Evolutionary conservation across 2,888 invertebrate species (phyloP), one percentile per base, ranked within the genome.

Genomic region (Brachyptera risi): DNA sequence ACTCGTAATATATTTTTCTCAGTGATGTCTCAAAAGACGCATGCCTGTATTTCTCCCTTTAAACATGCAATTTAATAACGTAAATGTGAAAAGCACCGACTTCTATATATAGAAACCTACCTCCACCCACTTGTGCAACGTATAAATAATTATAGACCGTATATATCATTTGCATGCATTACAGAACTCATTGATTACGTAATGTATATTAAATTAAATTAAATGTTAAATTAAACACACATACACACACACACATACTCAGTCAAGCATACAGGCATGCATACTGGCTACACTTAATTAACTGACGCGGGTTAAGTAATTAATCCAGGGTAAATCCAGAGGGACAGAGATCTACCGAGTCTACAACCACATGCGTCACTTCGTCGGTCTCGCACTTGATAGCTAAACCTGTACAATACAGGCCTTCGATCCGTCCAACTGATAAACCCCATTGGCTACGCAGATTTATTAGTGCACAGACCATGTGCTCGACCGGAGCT

Each of bases 221-320:
- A 35, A 7, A 35, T 35, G 11, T 13, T 9, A 9, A 35, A 7
- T 9, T 35, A 35, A 7, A 35, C 13, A 35, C 35, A 35, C 13
- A 35, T 13, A 35, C 13, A 35, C 13, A 35, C 35, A 35, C 13
- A 35, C 35, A 35, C 13, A 35, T 13, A 35, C 13, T 9, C 35
- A 35, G 5, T 9, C 35, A 35, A 9, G 11, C 35, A 35, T 35
- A 35, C 35, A 35, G 5, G 11, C 35, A 35, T n/a, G n/a, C n/a
- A n/a, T n/a, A n/a, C n/a, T n/a, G n/a, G n/a, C n/a, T 51, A 51
- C n/a, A 51, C 47, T 54, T 54, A 54, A 54, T 54, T 54, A 54
- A 54, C 54, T 35, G 35, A 35, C 31, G n/a, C n/a, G 54, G 35
- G 54, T 37, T 54, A 35, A 54, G 54, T 54, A 54, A 54, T 54